These are phyloP conservation scores for Arctocebus calabarensis DNA, from an alignment of 2,797 vertebrate genomes.

Conservation along the genomic window DNA sequence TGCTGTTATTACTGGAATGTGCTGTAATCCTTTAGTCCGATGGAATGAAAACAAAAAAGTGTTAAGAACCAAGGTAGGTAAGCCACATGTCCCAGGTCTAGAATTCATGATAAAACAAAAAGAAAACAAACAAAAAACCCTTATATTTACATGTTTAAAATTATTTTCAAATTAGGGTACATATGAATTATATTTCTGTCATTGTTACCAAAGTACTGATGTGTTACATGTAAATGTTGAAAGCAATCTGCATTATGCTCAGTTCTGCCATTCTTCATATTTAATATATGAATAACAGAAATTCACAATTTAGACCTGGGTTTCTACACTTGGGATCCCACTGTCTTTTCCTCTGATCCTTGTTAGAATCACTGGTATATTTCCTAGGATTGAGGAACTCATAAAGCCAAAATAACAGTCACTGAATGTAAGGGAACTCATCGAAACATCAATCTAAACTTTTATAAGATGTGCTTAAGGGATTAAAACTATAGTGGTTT, in stretches of 20 bases:
- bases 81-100: neutral
- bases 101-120: neutral
- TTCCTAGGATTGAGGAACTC: neutral
- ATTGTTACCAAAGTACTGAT: neutral
- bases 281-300: neutral
- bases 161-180: slow-evolving; percentile 37
- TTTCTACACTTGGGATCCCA: neutral
- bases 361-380: neutral
- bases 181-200: neutral
- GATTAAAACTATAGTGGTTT: neutral
- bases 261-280: slow-evolving; percentile 40
- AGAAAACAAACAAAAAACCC: neutral
- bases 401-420: slow-evolving; percentile 42
- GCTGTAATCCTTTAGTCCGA: neutral
- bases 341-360: neutral
- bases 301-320: neutral
- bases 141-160: slow-evolving; percentile 7
- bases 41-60: neutral
- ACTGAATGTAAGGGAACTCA: neutral
- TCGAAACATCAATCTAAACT: slow-evolving; percentile 9
- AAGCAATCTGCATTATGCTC: neutral
- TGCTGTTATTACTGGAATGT: neutral
- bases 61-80: neutral
- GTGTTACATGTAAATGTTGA: neutral
- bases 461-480: neutral